These are phyloP conservation scores for Alviniconcha strummeri DNA, from an alignment of 2,888 invertebrate species.

Conservation along the genomic window DNA sequence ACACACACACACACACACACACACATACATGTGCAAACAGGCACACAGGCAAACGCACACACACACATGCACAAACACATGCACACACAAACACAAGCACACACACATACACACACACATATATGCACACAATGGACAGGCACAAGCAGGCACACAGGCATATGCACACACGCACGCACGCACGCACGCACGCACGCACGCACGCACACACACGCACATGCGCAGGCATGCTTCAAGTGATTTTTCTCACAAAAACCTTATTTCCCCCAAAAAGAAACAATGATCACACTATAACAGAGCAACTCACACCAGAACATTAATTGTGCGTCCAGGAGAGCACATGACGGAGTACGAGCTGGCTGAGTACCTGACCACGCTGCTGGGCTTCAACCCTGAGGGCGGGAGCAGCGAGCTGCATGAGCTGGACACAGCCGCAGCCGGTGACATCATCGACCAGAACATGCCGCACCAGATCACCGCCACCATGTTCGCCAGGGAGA, in stretches of 20 bases:
- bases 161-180: neutral
- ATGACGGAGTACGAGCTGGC: slow-evolving; percentile 73
- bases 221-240: too few species aligned
- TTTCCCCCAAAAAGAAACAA: too few species aligned
- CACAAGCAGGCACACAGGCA: neutral
- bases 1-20: slow-evolving; percentile 1
- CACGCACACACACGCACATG: neutral
- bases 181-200: neutral
- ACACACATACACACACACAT: neutral
- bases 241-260: too few species aligned
- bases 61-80: neutral
- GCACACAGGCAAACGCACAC: neutral
- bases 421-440: slow-evolving; percentile 62
- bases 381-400: slow-evolving; percentile 70
- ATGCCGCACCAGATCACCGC: slow-evolving; percentile 69
- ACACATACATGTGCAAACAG: neutral
- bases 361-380: slow-evolving; percentile 71
- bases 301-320: neutral
- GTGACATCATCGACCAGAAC: slow-evolving; percentile 67
- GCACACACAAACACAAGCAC: neutral
- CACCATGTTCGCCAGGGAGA: slow-evolving; percentile 68
- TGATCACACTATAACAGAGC: too few species aligned
- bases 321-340: slow-evolving; percentile 68
- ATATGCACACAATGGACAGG: neutral
- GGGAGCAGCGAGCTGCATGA: slow-evolving; percentile 70